A percentile compares a stretch with the other conserved stretches of the same genome.
phyloP scores from a whole-genome alignment of 2,888 invertebrate genomes.

The Spilosoma lubricipeda region DNA sequence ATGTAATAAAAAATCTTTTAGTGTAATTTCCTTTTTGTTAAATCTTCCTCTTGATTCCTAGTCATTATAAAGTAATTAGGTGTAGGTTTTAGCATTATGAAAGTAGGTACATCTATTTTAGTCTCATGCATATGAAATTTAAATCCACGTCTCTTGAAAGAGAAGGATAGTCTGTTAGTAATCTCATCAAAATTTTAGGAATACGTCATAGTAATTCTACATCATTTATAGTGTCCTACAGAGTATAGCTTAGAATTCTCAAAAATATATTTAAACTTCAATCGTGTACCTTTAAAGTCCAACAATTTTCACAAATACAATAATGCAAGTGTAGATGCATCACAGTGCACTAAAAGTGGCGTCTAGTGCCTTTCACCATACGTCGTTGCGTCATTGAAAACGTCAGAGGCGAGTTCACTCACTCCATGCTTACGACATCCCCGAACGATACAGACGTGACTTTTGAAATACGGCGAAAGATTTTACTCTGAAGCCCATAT shows the following conservation, averaged over 20 bases:
- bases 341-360: constrained; percentile 42
- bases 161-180: background rate
- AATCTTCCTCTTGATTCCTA: background rate
- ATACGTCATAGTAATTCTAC: background rate
- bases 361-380: constrained; percentile 63
- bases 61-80: background rate
- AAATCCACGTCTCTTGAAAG: background rate
- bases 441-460: constrained; percentile 32
- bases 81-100: background rate
- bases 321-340: constrained; percentile 28
- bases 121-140: too few relatives aligned
- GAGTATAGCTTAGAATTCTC: too few relatives aligned
- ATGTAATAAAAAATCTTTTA: background rate
- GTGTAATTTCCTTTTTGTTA: background rate
- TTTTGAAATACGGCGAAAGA: constrained; percentile 37
- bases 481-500: constrained; percentile 23
- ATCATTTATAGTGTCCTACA: too few relatives aligned
- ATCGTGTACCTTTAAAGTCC: too few relatives aligned
- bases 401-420: constrained; percentile 64
- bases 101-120: too few relatives aligned
- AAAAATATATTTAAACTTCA: too few relatives aligned
- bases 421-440: constrained; percentile 61
- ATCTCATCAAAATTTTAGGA: background rate
- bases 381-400: constrained; percentile 55
- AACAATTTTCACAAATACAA: constrained; percentile 12